Base-by-base conservation (phyloP, 2,797 vertebrate genomes). In the Anisognathus igniventris region DNA sequence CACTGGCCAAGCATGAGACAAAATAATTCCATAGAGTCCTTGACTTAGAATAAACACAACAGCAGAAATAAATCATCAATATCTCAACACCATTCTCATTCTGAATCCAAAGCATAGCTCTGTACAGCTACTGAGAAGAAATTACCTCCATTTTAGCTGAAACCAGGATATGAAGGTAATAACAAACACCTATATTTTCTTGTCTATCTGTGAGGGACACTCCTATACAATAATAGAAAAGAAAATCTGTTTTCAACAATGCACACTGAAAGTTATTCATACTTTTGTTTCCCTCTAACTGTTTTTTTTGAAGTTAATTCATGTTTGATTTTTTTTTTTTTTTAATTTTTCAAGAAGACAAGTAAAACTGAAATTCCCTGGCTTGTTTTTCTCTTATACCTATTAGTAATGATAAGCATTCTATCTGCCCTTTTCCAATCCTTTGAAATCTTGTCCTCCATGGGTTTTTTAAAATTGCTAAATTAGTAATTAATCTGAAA, bases 11-110 rank as follows among this genome's bases (percentile, higher is more conserved):
- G 4, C 20, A 39, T 3, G 14, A 22, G 44, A 51, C 37, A 51
- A n/a, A 64, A 30, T 40, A 8, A 4, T 28, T 39, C 17, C 25
- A 30, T 30, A 0, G 0, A 58, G 9, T 39, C 53, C 24, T 45
- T 53, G 30, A 30, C 12, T 65, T 73, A 39, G 24, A 51, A 39
- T 31, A 58, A 73, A 30, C 28, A 58, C 5, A 20, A 28, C 20
- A 39, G 17, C 24, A 30, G 51, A 72, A 39, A 24, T 16, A 39
- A 51, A 33, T 25, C 6, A 30, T 44, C 13, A 33, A 1, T 30
- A 20, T 66, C 21, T 58, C 51, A 51, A 33, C 33, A 65, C 7
- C 14, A 25, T 45, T 51, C 24, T 66, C 17, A 22, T 33, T 58
- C 24, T 66, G 39, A 66, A 79, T 73, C 5, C 8, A 45, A 58